These are phyloP conservation scores for Chirona hameri DNA, from an alignment of 2,888 invertebrate genomes.

Conservation along the genomic window DNA sequence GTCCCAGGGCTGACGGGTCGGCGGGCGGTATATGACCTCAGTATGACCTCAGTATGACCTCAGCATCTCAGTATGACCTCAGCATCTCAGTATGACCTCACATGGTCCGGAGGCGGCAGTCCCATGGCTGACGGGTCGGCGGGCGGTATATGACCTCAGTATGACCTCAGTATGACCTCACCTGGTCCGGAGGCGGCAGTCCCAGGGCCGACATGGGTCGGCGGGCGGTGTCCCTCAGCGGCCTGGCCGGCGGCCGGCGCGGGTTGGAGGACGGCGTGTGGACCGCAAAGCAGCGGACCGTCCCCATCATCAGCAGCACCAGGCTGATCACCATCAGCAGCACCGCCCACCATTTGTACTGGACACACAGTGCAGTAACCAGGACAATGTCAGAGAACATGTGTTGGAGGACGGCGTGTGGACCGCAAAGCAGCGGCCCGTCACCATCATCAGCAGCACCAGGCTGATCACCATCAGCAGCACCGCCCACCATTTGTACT, in stretches of 20 bases:
- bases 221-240: constrained; percentile 84
- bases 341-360: constrained; percentile 93
- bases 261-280: constrained; percentile 99
- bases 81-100: too few species aligned
- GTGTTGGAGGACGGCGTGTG: constrained; percentile 96
- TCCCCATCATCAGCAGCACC: constrained; percentile 92
- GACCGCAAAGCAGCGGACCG: constrained; percentile 99
- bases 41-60: too few species aligned
- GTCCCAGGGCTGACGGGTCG: constrained; percentile 46
- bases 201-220: constrained; percentile 81
- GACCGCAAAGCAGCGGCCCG: constrained; percentile 99
- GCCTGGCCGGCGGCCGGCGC: constrained; percentile 89
- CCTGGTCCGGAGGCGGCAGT: background rate
- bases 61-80: too few species aligned
- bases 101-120: too few species aligned
- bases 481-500: constrained; percentile 44
- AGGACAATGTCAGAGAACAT: background rate
- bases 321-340: constrained; percentile 85
- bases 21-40: too few species aligned
- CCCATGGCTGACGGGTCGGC: too few species aligned
- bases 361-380: background rate
- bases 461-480: constrained; percentile 83
- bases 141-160: too few species aligned
- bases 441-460: constrained; percentile 92
- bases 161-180: background rate